Evolutionary conservation across 2,797 vertebrate species (phyloP).

Genomic region (Caiman crocodilus): DNA sequence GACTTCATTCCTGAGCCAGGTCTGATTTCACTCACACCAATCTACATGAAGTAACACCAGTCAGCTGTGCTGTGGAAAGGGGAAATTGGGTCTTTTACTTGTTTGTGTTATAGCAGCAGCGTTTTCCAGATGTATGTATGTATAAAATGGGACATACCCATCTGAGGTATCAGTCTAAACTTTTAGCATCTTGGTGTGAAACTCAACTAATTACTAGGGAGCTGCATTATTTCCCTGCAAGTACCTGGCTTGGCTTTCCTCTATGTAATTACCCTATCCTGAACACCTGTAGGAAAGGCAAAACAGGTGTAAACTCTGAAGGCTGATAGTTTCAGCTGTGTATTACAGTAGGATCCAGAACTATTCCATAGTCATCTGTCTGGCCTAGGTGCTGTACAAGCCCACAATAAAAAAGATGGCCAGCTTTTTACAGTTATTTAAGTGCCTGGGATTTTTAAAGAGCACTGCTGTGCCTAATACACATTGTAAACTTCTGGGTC

Average conservation of each 20-base stretch:
- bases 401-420: neutral
- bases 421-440: neutral
- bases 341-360: neutral
- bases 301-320: no score
- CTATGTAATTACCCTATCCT: neutral
- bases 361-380: neutral
- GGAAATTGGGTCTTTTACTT: neutral
- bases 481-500: no score
- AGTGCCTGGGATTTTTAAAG: neutral
- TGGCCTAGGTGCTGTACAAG: neutral
- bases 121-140: neutral
- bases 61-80: neutral
- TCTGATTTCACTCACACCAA: neutral
- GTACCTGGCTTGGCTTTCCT: neutral
- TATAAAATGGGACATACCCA: neutral
- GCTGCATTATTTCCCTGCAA: neutral
- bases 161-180: neutral
- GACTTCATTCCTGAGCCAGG: neutral
- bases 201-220: neutral
- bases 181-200: neutral
- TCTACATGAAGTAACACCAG: neutral
- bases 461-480: neutral
- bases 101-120: neutral
- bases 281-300: neutral
- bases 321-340: neutral